Percentiles rank a stretch among this genome's conserved stretches.
phyloP scores from a whole-genome alignment of 2,888 invertebrate genomes.

The Chrysotoxum bicinctum region DNA sequence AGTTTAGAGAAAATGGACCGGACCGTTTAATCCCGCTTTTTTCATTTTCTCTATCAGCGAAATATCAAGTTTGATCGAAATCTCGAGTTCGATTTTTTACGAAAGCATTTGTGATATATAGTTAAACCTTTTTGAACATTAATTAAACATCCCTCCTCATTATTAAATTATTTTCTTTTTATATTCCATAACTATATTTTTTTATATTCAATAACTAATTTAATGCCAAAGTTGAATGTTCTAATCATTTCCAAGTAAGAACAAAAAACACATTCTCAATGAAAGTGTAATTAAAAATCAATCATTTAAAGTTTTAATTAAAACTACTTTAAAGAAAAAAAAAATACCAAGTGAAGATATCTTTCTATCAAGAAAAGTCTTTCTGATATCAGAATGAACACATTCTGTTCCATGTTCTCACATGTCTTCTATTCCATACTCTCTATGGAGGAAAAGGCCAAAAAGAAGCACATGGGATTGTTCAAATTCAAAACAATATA shows the following conservation, averaged over 20 bases:
- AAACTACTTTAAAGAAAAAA: constrained; percentile 7
- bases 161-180: too few relatives aligned
- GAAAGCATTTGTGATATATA: too few relatives aligned
- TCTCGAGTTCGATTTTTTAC: too few relatives aligned
- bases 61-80: too few relatives aligned
- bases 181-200: too few relatives aligned
- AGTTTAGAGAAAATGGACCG: too few relatives aligned
- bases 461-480: constrained; percentile 24
- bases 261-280: background rate
- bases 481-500: constrained; percentile 22
- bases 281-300: constrained; percentile 32
- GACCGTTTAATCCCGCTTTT: too few relatives aligned
- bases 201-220: too few relatives aligned
- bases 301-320: constrained; percentile 48
- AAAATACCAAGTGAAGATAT: constrained; percentile 10
- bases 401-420: constrained; percentile 18
- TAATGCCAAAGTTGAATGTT: background rate
- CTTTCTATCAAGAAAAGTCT: constrained; percentile 10
- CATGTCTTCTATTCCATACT: background rate
- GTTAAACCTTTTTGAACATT: too few relatives aligned
- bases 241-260: background rate
- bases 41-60: too few relatives aligned
- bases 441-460: background rate
- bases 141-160: too few relatives aligned
- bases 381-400: constrained; percentile 5